Conservation (phyloP, 2,113 vertebrate species). For the Dromas ardeola region DNA sequence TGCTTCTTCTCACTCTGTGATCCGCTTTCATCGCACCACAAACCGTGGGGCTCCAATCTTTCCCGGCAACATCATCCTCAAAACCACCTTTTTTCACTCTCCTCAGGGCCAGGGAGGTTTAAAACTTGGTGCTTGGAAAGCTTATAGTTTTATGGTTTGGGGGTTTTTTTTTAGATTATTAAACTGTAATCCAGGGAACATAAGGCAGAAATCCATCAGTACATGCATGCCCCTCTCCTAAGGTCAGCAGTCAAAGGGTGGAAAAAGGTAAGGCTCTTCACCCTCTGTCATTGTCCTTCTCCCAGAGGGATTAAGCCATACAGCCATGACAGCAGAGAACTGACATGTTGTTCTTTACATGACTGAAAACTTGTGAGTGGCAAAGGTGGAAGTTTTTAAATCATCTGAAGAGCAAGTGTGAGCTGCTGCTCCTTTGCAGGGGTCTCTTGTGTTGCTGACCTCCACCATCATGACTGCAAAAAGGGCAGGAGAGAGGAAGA, state of each 20-base stretch:
- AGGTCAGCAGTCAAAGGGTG: neutral
- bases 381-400: neutral
- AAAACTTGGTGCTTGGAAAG: neutral
- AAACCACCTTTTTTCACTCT: no score
- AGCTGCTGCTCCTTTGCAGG: neutral
- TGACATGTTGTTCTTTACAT: accelerated
- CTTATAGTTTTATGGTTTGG: neutral
- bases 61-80: no score
- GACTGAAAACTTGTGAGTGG: accelerated
- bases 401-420: neutral
- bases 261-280: neutral
- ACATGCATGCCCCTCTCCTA: neutral
- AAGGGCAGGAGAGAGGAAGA: neutral
- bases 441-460: neutral
- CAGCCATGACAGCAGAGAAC: neutral
- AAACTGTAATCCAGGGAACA: neutral
- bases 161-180: neutral
- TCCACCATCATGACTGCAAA: neutral
- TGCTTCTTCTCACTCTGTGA: no score
- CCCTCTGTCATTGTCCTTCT: neutral
- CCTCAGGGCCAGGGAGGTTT: no score
- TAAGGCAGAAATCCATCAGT: neutral
- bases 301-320: neutral
- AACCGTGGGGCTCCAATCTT: no score
- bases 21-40: no score